These are phyloP conservation scores for Drosophila koepferae DNA, from an alignment of 2,888 invertebrate genomes.

Conservation along the genomic window DNA sequence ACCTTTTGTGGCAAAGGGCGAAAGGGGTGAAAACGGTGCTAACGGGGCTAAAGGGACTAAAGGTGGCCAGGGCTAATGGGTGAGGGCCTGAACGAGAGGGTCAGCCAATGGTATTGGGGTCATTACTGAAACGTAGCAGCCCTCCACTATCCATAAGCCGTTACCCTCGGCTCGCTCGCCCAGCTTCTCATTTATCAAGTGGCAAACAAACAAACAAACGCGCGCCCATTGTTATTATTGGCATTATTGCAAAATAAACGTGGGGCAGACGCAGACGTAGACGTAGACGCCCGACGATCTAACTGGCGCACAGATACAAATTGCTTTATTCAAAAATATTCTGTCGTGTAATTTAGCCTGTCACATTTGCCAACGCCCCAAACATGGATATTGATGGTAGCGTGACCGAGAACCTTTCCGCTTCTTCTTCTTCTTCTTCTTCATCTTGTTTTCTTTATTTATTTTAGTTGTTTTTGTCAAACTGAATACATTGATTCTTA, in stretches of 20 bases:
- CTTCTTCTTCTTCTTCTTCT: neutral
- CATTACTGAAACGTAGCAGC: constrained; percentile 2
- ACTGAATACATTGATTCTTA: constrained; percentile 49
- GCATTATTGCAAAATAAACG: constrained; percentile 69
- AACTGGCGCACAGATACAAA: constrained; percentile 54
- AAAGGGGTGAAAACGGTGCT: neutral
- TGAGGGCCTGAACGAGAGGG: neutral
- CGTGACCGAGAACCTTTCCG: constrained; percentile 49
- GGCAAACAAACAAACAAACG: constrained; percentile 64
- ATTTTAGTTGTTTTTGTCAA: neutral
- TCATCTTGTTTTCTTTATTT: neutral
- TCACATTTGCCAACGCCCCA: constrained; percentile 55
- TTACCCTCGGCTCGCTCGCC: constrained; percentile 16
- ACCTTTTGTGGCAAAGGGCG: constrained; percentile 47
- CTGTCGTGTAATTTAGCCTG: constrained; percentile 50
- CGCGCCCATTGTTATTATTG: constrained; percentile 74
- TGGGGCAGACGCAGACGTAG: constrained; percentile 26
- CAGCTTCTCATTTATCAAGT: constrained; percentile 71
- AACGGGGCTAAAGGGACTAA: neutral
- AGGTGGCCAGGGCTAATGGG: neutral
- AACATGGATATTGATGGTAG: constrained; percentile 36
- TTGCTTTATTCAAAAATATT: constrained; percentile 72
- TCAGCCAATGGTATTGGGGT: constrained; percentile 6
- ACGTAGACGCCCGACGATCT: neutral
- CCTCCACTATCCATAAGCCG: constrained; percentile 9